phyloP scores from a whole-genome alignment of 2,888 invertebrate genomes.

The Xestia rhomboidea region DNA sequence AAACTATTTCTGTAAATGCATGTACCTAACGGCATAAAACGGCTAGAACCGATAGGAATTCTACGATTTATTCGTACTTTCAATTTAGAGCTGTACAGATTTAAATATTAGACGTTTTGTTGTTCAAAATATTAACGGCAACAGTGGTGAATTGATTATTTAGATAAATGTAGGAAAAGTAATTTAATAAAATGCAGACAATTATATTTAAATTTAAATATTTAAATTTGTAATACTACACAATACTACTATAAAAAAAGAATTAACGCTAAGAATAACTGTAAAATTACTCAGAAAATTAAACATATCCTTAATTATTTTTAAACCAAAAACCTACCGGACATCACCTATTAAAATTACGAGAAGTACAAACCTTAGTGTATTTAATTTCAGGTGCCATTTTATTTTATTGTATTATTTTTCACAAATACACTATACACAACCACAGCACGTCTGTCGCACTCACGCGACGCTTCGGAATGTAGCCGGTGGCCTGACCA shows the following conservation, averaged over 20 bases:
- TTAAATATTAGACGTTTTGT: not conserved
- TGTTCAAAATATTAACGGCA: not conserved
- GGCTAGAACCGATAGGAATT: not conserved
- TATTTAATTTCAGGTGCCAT: conserved; percentile 50
- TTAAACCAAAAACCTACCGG: not conserved
- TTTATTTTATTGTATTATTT: not conserved
- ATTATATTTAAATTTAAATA: not conserved
- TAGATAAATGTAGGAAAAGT: not conserved
- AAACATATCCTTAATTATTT: not conserved
- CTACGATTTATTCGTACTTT: not conserved
- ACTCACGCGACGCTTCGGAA: conserved; percentile 12
- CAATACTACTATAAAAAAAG: not conserved
- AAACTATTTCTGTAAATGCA: not conserved
- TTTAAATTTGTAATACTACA: not conserved
- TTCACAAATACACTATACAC: not conserved
- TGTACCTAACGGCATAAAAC: not conserved
- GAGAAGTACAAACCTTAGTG: conserved; percentile 33
- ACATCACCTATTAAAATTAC: not conserved
- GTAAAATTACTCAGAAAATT: not conserved
- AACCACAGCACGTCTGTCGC: conserved; percentile 18
- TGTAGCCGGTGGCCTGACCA: not conserved
- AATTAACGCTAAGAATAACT: not conserved
- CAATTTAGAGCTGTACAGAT: not conserved
- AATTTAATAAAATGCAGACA: not conserved
- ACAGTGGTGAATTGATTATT: not conserved